These are phyloP conservation scores for Glomeris maerens DNA, from an alignment of 1,140 invertebrate genomes.

Conservation along the genomic window DNA sequence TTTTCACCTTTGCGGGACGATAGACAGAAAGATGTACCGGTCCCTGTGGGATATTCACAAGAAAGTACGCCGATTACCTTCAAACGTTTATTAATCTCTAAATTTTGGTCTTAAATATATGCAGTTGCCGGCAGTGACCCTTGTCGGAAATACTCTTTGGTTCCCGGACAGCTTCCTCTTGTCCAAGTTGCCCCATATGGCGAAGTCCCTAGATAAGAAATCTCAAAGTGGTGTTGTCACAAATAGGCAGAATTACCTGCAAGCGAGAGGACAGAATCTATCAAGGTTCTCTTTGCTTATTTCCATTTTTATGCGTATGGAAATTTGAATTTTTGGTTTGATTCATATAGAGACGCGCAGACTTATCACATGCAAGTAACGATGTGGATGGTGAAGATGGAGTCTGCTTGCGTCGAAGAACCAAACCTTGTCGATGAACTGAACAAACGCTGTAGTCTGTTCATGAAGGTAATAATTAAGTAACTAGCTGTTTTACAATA, in stretches of 20 bases:
- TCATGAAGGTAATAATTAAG: slow-evolving; percentile 26
- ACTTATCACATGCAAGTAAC: slow-evolving; percentile 35
- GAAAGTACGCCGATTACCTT: slow-evolving; percentile 38
- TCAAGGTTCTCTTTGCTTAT: too few species aligned
- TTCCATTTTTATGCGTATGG: too few species aligned
- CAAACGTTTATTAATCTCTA: background rate
- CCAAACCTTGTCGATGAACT: slow-evolving; percentile 37
- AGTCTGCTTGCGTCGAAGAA: slow-evolving; percentile 22
- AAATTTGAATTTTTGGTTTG: too few species aligned
- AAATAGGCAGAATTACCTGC: slow-evolving; percentile 41
- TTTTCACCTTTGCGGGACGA: slow-evolving; percentile 54
- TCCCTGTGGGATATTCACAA: slow-evolving; percentile 54
- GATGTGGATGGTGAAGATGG: slow-evolving; percentile 49
- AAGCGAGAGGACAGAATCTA: slow-evolving; percentile 40
- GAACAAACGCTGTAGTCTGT: slow-evolving; percentile 40
- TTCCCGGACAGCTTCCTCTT: slow-evolving; percentile 57
- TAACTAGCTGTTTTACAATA: background rate
- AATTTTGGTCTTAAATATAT: slow-evolving; percentile 5
- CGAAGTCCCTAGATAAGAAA: slow-evolving; percentile 45
- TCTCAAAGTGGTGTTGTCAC: slow-evolving; percentile 37
- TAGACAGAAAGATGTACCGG: slow-evolving; percentile 63
- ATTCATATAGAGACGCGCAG: slow-evolving; percentile 36
- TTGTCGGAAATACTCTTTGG: slow-evolving; percentile 63
- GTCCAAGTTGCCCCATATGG: slow-evolving; percentile 41
- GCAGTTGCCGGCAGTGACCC: slow-evolving; percentile 50